Conservation (phyloP, 2,797 vertebrate genomes). For the Uromys caudimaculatus region DNA sequence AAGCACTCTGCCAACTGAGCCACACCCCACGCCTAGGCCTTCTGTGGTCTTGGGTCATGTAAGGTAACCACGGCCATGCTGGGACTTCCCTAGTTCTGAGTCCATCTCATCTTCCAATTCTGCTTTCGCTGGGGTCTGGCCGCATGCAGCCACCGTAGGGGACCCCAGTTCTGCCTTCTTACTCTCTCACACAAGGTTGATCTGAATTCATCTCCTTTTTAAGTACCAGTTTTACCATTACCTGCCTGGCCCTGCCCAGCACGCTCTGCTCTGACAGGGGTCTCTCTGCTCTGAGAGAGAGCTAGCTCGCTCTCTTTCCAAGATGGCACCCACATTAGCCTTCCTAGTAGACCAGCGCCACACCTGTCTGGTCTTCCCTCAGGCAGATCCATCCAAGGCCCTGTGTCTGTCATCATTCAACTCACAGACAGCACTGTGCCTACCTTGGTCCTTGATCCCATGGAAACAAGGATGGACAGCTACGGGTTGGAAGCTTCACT, state of each 20-base stretch:
- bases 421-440: not conserved
- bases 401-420: too few species aligned
- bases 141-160: not conserved
- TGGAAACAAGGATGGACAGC: not conserved
- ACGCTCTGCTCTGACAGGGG: not conserved
- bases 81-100: not conserved
- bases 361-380: not conserved
- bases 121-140: not conserved
- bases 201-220: not conserved
- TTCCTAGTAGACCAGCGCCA: too few species aligned
- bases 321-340: rapidly evolving
- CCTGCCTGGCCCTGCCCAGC: not conserved
- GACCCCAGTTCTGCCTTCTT: not conserved
- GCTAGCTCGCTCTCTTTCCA: not conserved
- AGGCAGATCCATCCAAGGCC: not conserved
- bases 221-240: not conserved
- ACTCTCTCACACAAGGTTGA: not conserved
- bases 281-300: too few species aligned
- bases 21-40: not conserved
- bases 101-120: not conserved
- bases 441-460: not conserved
- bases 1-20: not conserved
- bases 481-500: not conserved
- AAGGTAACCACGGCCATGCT: too few species aligned
- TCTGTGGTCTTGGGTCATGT: not conserved